These are phyloP conservation scores for Oxyura jamaicensis DNA, from an alignment of 2,113 vertebrate species.

Conservation along the genomic window DNA sequence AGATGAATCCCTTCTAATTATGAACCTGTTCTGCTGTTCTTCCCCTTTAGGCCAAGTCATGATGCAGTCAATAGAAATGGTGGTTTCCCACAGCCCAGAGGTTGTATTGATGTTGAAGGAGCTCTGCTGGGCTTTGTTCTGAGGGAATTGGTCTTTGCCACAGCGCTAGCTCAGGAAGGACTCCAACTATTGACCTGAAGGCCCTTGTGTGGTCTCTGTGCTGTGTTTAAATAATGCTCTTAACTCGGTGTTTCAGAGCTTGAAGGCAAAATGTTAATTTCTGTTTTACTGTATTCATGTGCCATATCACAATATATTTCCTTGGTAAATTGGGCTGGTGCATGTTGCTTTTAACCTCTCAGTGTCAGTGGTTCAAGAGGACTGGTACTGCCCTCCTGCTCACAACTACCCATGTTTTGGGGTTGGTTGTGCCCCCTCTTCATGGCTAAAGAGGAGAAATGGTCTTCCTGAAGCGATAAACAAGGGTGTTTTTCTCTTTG, in stretches of 20 bases:
- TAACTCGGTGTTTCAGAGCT: background rate
- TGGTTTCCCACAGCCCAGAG: fast-evolving
- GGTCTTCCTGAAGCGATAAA: background rate
- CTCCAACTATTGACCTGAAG: background rate
- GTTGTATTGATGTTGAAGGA: background rate
- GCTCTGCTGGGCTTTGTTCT: background rate
- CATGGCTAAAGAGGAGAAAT: background rate
- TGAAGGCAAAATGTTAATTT: background rate
- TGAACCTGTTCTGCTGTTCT: background rate
- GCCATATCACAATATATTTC: background rate
- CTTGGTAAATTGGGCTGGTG: background rate
- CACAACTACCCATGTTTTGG: background rate
- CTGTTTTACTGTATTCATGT: background rate
- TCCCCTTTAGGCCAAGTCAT: background rate
- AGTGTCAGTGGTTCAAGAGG: background rate
- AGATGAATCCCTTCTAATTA: fast-evolving
- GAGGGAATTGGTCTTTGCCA: background rate
- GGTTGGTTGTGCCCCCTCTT: background rate
- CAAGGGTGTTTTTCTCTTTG: background rate
- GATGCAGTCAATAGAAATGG: background rate
- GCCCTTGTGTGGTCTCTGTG: fast-evolving
- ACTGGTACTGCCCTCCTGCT: background rate
- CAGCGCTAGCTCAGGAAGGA: fast-evolving
- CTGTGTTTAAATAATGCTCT: background rate
- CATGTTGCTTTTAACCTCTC: background rate